Percentiles rank a stretch among this genome's conserved stretches.
Evolutionary conservation across 2,113 vertebrate species (phyloP).

Genomic region (Conger conger): DNA sequence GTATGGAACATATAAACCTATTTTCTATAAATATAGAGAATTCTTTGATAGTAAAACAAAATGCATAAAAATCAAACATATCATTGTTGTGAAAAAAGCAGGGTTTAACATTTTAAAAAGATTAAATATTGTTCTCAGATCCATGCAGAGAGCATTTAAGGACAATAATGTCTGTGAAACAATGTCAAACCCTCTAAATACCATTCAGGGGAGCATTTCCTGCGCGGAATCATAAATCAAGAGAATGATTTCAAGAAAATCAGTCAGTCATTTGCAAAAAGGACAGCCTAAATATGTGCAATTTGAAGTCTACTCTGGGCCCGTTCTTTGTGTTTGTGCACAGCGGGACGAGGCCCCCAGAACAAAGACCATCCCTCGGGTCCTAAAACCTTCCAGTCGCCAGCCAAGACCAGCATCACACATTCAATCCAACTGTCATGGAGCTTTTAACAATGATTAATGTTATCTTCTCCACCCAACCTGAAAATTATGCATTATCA

Average conservation of each 20-base stretch:
- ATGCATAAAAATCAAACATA: conserved; percentile 75
- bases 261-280: conserved; percentile 2
- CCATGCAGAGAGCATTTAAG: conserved; percentile 62
- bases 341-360: background rate
- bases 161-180: conserved; percentile 21
- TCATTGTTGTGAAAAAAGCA: conserved; percentile 27
- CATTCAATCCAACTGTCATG: background rate
- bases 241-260: background rate
- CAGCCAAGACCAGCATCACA: background rate
- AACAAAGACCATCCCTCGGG: conserved; percentile 13
- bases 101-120: conserved; percentile 27
- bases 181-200: background rate
- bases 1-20: conserved; percentile 86
- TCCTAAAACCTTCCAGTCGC: conserved; percentile 20
- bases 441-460: background rate
- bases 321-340: conserved; percentile 17
- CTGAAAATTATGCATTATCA: background rate
- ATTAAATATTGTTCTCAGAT: conserved; percentile 61
- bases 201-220: background rate
- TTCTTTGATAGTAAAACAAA: conserved; percentile 84
- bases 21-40: conserved; percentile 96
- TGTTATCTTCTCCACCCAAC: background rate
- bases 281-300: conserved; percentile 10
- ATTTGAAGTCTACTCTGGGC: background rate
- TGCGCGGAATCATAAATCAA: background rate